phyloP scores from a whole-genome alignment of 2,113 vertebrate species.

The Seriola quinqueradiata region DNA sequence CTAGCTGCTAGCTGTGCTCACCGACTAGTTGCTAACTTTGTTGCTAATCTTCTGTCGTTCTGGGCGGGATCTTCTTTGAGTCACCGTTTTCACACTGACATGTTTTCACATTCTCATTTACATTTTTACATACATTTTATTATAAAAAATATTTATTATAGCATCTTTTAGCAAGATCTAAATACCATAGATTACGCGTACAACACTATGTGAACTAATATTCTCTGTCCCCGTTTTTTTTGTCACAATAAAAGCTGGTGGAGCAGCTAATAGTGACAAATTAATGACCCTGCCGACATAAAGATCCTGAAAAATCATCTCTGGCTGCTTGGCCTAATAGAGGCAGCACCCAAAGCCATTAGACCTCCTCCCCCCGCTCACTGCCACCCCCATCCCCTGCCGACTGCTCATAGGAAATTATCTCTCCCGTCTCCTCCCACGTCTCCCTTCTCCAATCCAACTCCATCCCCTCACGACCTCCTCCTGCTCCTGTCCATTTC shows the following conservation, averaged over 20 bases:
- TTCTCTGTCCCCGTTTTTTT: background rate
- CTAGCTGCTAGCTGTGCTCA: too few species aligned
- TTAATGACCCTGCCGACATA: slow-evolving; percentile 39
- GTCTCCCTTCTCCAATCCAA: slow-evolving; percentile 34
- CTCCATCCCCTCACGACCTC: slow-evolving; percentile 42
- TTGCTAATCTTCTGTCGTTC: too few species aligned
- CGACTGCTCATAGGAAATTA: slow-evolving; percentile 73
- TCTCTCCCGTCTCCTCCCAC: slow-evolving; percentile 30
- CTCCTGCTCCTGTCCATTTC: slow-evolving; percentile 58
- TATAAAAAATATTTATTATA: background rate
- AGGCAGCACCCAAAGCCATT: slow-evolving; percentile 72
- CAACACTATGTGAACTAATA: background rate
- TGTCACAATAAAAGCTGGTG: slow-evolving; percentile 39
- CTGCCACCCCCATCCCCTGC: slow-evolving; percentile 44
- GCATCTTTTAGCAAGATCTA: background rate
- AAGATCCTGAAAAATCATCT: slow-evolving; percentile 51
- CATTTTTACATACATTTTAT: background rate
- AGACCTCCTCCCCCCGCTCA: slow-evolving; percentile 29
- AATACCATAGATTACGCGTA: background rate
- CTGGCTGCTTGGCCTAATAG: slow-evolving; percentile 52
- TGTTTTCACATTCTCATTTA: background rate
- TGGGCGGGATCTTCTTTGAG: background rate
- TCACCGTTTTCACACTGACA: background rate
- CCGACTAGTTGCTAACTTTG: too few species aligned
- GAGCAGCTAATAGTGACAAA: slow-evolving; percentile 67